Conservation (phyloP, 30 jellyfish, hydroid and myxozoan species). For the Aurelia aurita region DNA sequence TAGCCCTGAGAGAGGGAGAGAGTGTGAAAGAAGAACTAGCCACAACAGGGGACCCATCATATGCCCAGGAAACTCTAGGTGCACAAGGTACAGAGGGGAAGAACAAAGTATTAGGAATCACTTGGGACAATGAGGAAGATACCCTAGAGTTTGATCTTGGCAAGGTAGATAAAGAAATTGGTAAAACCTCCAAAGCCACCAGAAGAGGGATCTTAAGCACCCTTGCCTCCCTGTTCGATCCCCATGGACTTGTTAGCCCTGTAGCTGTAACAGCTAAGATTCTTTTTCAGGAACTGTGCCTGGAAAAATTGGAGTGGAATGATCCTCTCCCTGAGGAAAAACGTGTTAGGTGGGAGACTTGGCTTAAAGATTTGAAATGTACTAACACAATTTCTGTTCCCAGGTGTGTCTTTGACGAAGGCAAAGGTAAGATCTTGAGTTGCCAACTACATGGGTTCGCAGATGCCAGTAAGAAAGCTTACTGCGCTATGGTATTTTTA, state of each 20-base stretch:
- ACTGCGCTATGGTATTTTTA: conserved; percentile 21
- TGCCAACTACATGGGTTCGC: conserved; percentile 4
- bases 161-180: conserved; percentile 36
- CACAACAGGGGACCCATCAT: conserved; percentile 44
- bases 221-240: conserved; percentile 22
- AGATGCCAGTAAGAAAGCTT: conserved; percentile 24
- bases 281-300: conserved; percentile 19
- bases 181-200: background rate
- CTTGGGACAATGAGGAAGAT: conserved; percentile 49
- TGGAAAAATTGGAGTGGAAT: conserved; percentile 4
- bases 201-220: conserved; percentile 13
- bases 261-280: conserved; percentile 20
- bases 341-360: conserved; percentile 19
- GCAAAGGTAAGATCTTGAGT: no score
- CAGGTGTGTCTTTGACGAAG: background rate
- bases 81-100: conserved; percentile 14
- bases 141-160: conserved; percentile 34
- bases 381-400: conserved; percentile 2
- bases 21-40: background rate
- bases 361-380: conserved; percentile 1
- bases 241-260: conserved; percentile 27
- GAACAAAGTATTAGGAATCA: conserved; percentile 33
- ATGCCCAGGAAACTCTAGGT: conserved; percentile 51
- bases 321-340: conserved; percentile 26
- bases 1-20: conserved; percentile 44